Base-by-base conservation (phyloP, 2,797 vertebrate genomes). In the Diplodus puntazzo region DNA sequence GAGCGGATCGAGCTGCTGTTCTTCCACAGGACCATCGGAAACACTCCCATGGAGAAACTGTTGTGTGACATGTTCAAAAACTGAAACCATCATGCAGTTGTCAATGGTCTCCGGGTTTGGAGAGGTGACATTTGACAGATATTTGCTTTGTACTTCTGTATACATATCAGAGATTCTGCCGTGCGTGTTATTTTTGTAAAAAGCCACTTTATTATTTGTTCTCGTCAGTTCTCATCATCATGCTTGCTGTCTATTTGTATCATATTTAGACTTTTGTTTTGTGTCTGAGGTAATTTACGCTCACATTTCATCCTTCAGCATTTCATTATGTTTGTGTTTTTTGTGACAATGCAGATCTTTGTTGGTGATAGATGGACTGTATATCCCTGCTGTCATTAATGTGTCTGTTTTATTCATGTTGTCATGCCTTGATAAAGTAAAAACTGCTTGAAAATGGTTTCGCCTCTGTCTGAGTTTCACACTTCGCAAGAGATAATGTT, bases 61-160 rank as follows among this genome's bases (percentile, higher is more conserved):
- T 94, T 99, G 62, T 99, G 98, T 11, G 98, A 99, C 89, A 99
- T 99, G 98, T 99, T 99, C 94, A 99, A 98, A 89, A 98, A 97
- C 90, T 99, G 87, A 94, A 45, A 12, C 12, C 13, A 2, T n/a
- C 3, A 1, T 16, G 34, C 42, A 66, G 64, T 69, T 46, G 9
- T 59, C 65, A 2, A 1, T n/a, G 1, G 27, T 14, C 63, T 49
- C 16, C 68, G 12, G 16, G 46, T 58, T 3, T 18, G 34, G n/a
- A 67, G 34, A 72, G 63, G 52, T n/a, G 61, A 65, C 20, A 21
- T 27, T 10, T 1, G 8, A 59, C 45, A 34, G 48, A 77, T 65
- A 49, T 49, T 64, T 74, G 69, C 54, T 84, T 86, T 70, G 70
- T 81, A 58, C 67, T 48, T 43, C 67, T 76, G 60, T 42, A 49